Percentiles rank a stretch among this genome's conserved stretches.
phyloP scores from a whole-genome alignment of 2,797 vertebrate species.

The Dryobates pubescens region DNA sequence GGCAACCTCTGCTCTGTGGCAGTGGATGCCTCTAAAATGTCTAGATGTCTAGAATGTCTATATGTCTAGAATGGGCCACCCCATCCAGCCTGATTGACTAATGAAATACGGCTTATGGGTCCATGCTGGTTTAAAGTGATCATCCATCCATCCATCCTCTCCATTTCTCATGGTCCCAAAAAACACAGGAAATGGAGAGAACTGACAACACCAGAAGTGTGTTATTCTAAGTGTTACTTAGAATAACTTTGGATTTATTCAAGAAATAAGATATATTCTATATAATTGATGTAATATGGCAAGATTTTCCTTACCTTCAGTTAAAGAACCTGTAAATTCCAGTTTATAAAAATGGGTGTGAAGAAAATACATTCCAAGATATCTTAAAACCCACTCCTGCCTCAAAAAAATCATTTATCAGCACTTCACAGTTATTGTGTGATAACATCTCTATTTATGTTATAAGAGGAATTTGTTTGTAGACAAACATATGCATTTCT shows the following conservation, averaged over 20 bases:
- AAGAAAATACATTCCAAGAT: conserved; percentile 3
- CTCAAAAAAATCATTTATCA: background rate
- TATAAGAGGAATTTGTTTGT: background rate
- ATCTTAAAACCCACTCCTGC: background rate
- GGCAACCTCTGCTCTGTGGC: background rate
- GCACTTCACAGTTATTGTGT: conserved; percentile 8
- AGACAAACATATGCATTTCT: background rate
- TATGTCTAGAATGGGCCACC: background rate
- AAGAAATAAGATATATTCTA: background rate
- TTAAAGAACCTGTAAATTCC: conserved; percentile 20
- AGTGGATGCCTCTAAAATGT: background rate
- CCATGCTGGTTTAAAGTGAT: background rate
- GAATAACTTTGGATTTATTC: background rate
- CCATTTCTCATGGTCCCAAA: background rate
- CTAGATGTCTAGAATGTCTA: too few species aligned
- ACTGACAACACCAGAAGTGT: background rate
- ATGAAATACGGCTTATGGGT: accelerated
- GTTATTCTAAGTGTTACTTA: too few species aligned
- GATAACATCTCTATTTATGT: background rate
- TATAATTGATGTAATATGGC: background rate
- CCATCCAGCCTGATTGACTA: background rate
- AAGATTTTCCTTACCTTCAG: background rate
- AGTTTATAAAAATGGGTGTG: conserved; percentile 29
- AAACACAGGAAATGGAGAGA: background rate
- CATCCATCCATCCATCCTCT: background rate